Evolutionary conservation across 2,113 vertebrate species (phyloP).

Genomic region (Tinamus guttatus): DNA sequence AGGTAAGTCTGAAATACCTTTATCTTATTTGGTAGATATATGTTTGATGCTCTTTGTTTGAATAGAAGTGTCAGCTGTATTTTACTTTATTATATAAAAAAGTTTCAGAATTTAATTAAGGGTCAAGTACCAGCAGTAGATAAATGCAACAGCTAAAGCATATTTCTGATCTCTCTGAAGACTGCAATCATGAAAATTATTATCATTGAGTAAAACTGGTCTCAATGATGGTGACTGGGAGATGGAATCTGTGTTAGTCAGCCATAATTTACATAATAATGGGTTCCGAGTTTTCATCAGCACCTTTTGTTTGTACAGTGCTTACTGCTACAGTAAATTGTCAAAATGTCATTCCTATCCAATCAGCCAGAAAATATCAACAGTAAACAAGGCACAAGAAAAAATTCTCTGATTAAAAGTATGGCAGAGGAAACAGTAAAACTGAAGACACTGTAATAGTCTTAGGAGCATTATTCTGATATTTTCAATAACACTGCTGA

Average conservation of each 20-base stretch:
- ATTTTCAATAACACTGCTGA: constrained; percentile 39
- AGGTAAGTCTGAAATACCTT: constrained; percentile 83
- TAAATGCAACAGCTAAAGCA: constrained; percentile 85
- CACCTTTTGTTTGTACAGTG: constrained; percentile 92
- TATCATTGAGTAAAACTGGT: constrained; percentile 88
- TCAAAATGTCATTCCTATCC: constrained; percentile 93
- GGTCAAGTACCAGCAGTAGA: constrained; percentile 88
- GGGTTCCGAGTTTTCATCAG: constrained; percentile 90
- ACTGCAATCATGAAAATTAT: constrained; percentile 96
- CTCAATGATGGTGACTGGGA: constrained; percentile 84
- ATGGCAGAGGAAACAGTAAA: constrained; percentile 54
- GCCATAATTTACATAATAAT: constrained; percentile 96
- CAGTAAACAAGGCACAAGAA: constrained; percentile 86
- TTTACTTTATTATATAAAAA: constrained; percentile 89
- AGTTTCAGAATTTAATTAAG: constrained; percentile 90
- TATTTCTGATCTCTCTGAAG: constrained; percentile 88
- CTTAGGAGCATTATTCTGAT: constrained; percentile 28
- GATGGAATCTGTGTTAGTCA: constrained; percentile 89
- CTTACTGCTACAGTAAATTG: constrained; percentile 91
- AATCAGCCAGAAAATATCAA: constrained; percentile 87
- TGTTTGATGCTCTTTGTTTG: constrained; percentile 79
- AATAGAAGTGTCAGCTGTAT: constrained; percentile 87
- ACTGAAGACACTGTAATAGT: constrained; percentile 27
- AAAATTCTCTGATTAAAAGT: constrained; percentile 85
- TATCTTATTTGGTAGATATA: constrained; percentile 79